Evolutionary conservation across 2,113 vertebrate genomes (phyloP).

Genomic region (Cebidichthys violaceus): DNA sequence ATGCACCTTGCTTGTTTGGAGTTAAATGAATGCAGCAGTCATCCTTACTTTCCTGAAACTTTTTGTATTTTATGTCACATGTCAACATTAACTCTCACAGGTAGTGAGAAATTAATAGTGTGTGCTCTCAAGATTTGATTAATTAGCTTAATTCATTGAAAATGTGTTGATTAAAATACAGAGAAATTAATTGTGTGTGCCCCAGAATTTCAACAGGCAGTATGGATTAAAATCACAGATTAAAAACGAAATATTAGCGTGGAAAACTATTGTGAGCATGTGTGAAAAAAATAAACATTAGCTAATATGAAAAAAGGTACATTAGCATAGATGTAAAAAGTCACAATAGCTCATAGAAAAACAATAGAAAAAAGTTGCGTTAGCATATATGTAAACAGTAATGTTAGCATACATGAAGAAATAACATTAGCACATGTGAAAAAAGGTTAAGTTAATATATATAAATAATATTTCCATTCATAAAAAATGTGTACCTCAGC

Average conservation of each 20-base stretch:
- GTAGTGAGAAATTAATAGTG: conserved; percentile 10
- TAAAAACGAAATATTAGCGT: neutral
- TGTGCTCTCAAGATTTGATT: conserved; percentile 22
- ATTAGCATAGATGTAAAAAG: neutral
- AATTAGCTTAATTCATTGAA: neutral
- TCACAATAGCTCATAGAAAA: too few relatives aligned
- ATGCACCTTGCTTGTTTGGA: neutral
- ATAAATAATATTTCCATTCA: too few relatives aligned
- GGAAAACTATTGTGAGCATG: neutral
- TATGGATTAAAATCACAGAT: neutral
- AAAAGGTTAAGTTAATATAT: neutral
- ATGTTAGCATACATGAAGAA: neutral
- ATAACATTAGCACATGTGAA: neutral
- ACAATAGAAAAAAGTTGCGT: too few relatives aligned
- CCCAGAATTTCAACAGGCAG: neutral
- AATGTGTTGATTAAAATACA: neutral
- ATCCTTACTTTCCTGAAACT: neutral
- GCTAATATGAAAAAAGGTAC: neutral
- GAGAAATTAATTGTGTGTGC: neutral
- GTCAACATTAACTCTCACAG: neutral
- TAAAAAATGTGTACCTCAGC: too few relatives aligned
- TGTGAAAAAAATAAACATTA: too few relatives aligned
- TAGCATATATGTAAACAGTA: neutral
- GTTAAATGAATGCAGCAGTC: neutral
- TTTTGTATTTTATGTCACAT: neutral